These are phyloP conservation scores for Holothuria glaberrima DNA, from an alignment of 35 echinoderm and acorn worm species.

Conservation along the genomic window DNA sequence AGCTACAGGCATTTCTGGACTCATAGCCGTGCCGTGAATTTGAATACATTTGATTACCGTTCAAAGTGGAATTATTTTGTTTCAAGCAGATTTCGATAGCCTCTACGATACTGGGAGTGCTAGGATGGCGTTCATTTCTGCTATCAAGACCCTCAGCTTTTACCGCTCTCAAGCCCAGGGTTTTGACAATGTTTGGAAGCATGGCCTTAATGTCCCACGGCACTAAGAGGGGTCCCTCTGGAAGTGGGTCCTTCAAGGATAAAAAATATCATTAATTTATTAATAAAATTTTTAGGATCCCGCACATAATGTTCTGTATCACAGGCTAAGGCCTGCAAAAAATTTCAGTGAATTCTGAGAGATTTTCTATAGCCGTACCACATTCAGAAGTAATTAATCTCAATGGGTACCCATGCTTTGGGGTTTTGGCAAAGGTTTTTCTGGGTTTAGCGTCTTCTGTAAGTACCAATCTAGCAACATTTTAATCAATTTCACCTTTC, in stretches of 20 bases:
- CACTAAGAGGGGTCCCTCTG: not conserved
- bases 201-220: no score
- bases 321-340: not conserved
- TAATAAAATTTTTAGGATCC: not conserved
- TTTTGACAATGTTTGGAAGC: slow-evolving; percentile 23
- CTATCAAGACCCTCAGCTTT: not conserved
- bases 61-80: not conserved
- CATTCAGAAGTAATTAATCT: not conserved
- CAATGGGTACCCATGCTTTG: not conserved
- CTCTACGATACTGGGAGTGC: not conserved
- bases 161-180: not conserved
- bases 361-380: slow-evolving; percentile 25
- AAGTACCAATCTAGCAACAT: not conserved
- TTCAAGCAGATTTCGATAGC: not conserved
- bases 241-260: not conserved
- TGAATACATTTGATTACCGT: not conserved
- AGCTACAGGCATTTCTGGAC: slow-evolving; percentile 25
- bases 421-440: slow-evolving; percentile 4
- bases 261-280: not conserved
- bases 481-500: not conserved
- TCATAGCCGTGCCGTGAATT: slow-evolving; percentile 11
- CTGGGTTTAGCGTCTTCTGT: not conserved
- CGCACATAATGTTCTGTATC: not conserved
- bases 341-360: slow-evolving; percentile 3
- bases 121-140: not conserved